Evolutionary conservation across 2,888 invertebrate species (phyloP), one percentile per base, ranked within the genome.

Genomic region (Caenorhabditis imperialis): DNA sequence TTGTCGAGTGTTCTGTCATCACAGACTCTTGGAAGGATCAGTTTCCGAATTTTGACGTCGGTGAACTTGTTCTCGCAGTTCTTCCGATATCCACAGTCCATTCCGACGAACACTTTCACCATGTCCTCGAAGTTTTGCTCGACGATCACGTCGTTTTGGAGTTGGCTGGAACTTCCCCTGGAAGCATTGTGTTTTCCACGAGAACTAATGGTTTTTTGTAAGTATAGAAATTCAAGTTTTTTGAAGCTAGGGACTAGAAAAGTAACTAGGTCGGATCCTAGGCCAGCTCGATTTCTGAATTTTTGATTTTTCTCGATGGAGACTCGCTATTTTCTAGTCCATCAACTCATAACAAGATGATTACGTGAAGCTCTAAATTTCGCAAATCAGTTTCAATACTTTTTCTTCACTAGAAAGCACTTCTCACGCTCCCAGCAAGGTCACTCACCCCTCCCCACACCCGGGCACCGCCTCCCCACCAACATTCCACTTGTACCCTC

Each of bases 11-110:
- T 38, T 40, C 48, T 47, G 22, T 65, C 65, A 33, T 65, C 65
- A 18, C 65, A 65, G 12, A 47, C 37, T 57, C 35, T 44, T 20
- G 65, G 65, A 16, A 65, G 65, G 23, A 65, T 18, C 5, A 62
- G 22, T 53, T 63, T 63, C 20, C 33, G 30, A 23, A 63, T 63
- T 30, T 20, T 14, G 16, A 55, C 14, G 0, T n/a, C 30, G 1
- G 30, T 30, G 38, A 38, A 47, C 14, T 33, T 30, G 8, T 20
- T n/a, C 18, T 27, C 33, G 22, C 63, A 65, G 18, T 48, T 3
- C 14, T 55, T 48, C 18, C 55, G 20, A 16, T 35, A 57, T 47
- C 65, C 65, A 35, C 55, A 65, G n/a, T 35, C 65, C 7, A 16
- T 22, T 38, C 51, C 61, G 8, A 42, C 37, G 20, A 45, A 57